Base-by-base conservation (phyloP, 2,113 vertebrate species). In the Anoura caudifer region DNA sequence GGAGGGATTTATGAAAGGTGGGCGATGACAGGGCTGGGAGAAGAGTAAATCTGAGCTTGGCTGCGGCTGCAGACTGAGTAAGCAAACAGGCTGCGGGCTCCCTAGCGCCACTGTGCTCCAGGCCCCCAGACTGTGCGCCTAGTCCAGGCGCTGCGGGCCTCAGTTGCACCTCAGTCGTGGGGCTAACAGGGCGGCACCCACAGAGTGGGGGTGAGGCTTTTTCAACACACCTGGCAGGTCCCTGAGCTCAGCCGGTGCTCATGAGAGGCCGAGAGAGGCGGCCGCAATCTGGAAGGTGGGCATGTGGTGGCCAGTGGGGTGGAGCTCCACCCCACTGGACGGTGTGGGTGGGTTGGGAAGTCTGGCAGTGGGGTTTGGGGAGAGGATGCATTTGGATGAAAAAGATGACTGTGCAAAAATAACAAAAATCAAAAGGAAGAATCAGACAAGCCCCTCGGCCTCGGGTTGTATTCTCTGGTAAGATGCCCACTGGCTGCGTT, bases 281-380 rank as follows among this genome's bases (percentile, higher is more conserved):
- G 28, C 1, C 5, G 52, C 16, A 65, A 69, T 76, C 50, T 15
- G 22, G 59, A 94, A 94, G 54, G 4, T 19, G 54, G 82, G 52
- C 14, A 14, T 33, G 7, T 2, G 13, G 19, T 0, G 2, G 24
- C n/a, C n/a, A n/a, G n/a, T n/a, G n/a, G n/a, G n/a, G n/a, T n/a
- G n/a, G n/a, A n/a, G n/a, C n/a, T 56, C n/a, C 52, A 19, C 15
- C 63, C 50, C 28, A 41, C 0, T 4, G 24, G 16, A 47, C 4
- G 28, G 75, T 24, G 56, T 8, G 88, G 19, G 59, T 43, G 36
- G n/a, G n/a, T 61, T 0, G 0, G 79, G 24, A 56, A 33, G 16
- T 63, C 54, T 54, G 47, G 69, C 31, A 31, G 28, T 50, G 28
- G 45, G 4, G 36, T 70, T 43, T 76, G 28, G 45, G 47, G 7